Conservation (phyloP, 2,797 vertebrate genomes). For the Dendrocincla fuliginosa region DNA sequence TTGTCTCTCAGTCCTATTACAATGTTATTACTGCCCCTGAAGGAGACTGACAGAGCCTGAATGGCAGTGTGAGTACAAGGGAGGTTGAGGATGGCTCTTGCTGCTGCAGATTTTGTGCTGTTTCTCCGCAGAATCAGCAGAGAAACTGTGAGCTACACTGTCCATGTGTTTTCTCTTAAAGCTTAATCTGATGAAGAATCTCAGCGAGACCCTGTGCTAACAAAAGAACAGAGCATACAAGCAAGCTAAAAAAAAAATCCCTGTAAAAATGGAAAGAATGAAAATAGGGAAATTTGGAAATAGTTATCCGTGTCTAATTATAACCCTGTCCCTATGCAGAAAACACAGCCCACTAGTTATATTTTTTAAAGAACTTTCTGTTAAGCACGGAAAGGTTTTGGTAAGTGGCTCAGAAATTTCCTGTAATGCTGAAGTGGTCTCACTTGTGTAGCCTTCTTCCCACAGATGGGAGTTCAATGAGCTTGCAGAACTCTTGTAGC, state of each 20-base stretch:
- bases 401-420: not conserved
- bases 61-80: not conserved
- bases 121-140: not conserved
- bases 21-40: constrained; percentile 64
- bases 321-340: not conserved
- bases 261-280: not conserved
- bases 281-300: not conserved
- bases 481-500: not conserved
- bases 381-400: not conserved
- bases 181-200: constrained; percentile 17
- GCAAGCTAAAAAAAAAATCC: not conserved
- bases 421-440: not conserved
- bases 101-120: not conserved
- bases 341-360: not conserved
- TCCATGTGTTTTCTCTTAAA: constrained; percentile 19
- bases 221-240: not conserved
- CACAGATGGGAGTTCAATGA: not conserved
- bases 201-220: not conserved
- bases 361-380: not conserved
- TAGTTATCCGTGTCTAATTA: not conserved
- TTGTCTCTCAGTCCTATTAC: constrained; percentile 65
- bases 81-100: constrained; percentile 18
- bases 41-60: constrained; percentile 49
- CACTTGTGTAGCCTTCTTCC: not conserved
- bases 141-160: not conserved